Percentiles rank a stretch among this genome's conserved stretches.
These are phyloP conservation scores for Cardiocondyla obscurior DNA, from an alignment of 1,140 invertebrate genomes.

Conservation along the genomic window DNA sequence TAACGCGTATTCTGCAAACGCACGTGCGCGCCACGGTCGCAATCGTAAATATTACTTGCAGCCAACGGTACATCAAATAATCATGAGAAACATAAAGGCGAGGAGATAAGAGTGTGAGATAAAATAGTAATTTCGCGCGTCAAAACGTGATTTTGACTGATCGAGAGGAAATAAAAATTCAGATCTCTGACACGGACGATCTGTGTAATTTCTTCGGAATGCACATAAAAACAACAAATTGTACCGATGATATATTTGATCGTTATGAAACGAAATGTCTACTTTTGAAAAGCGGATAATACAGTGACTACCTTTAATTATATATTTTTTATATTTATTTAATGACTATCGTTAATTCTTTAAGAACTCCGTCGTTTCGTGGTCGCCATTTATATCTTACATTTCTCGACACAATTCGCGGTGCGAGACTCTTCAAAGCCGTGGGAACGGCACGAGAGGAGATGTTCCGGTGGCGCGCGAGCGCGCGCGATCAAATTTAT, in stretches of 20 bases:
- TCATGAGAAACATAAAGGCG: not conserved
- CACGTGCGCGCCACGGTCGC: not conserved
- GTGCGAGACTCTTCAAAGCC: not conserved
- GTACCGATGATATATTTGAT: not conserved
- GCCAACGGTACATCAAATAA: constrained; percentile 19
- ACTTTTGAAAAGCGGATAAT: constrained; percentile 7
- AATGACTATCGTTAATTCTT: not conserved
- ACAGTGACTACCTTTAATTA: not conserved
- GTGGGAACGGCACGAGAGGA: constrained; percentile 10
- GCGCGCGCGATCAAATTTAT: constrained; percentile 65
- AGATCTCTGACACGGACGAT: no score
- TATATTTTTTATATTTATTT: not conserved
- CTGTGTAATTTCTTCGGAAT: not conserved
- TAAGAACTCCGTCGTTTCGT: not conserved
- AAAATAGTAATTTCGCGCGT: constrained; percentile 11
- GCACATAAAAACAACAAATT: constrained; percentile 22
- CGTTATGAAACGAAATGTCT: not conserved
- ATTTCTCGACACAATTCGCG: constrained; percentile 22
- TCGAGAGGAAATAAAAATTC: not conserved
- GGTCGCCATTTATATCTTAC: not conserved
- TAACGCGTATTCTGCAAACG: constrained; percentile 15
- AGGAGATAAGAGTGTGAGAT: not conserved
- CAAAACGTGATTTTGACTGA: not conserved
- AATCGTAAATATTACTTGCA: constrained; percentile 22
- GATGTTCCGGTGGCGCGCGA: constrained; percentile 42